Evolutionary conservation across 2,797 vertebrate species (phyloP).

Genomic region (Caiman crocodilus): DNA sequence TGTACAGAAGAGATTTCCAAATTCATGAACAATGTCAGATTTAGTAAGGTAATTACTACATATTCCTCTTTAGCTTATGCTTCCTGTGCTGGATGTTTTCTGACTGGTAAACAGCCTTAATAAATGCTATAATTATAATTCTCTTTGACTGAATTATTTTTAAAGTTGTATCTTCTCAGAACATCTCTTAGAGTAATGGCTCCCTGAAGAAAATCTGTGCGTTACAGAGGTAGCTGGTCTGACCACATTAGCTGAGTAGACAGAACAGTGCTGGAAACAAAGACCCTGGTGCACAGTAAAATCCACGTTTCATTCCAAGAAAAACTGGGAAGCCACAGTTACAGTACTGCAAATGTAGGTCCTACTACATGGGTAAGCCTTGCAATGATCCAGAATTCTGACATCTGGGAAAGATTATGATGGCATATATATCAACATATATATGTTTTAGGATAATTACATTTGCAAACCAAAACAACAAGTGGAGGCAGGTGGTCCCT

Average conservation of each 20-base stretch:
- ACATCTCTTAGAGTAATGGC: neutral
- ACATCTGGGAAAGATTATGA: neutral
- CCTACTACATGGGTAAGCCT: neutral
- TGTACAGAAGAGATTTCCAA: neutral
- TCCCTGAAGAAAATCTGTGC: slow-evolving; percentile 8
- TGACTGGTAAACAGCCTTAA: neutral
- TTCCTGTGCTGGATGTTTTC: neutral
- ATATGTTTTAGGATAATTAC: neutral
- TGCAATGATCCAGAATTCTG: neutral
- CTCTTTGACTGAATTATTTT: neutral
- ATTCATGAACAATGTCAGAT: neutral
- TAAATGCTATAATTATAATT: slow-evolving; percentile 11
- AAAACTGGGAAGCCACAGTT: neutral
- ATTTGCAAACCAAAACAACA: slow-evolving; percentile 7
- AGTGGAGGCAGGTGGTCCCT: neutral
- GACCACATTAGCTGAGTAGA: neutral
- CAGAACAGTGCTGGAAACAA: slow-evolving; percentile 39
- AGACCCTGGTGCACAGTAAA: neutral
- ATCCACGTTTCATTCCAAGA: neutral
- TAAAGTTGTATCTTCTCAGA: slow-evolving; percentile 11
- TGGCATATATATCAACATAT: fast-evolving
- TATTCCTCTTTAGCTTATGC: slow-evolving; percentile 24
- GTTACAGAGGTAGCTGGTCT: slow-evolving; percentile 1
- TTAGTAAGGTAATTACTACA: fast-evolving
- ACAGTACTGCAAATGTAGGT: neutral